Evolutionary conservation across 2,888 invertebrate species (phyloP), one percentile per base, ranked within the genome.

Genomic region (Baronia brevicornis): DNA sequence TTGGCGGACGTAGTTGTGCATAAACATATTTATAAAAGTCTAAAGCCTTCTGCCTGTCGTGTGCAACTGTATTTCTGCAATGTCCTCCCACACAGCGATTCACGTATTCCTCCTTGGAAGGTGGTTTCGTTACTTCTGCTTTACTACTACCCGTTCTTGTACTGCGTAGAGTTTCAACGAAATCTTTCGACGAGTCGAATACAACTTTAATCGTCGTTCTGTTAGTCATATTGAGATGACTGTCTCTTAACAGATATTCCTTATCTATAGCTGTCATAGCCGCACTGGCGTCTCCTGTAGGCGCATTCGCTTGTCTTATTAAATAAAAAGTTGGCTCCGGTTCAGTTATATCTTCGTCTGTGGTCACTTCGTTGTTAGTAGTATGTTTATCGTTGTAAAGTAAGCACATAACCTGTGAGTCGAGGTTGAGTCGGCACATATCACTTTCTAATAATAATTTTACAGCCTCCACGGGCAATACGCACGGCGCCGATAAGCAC

Each of bases 1-100:
- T 60, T 10, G 79, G 79, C 10, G 71, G 55, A 6, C 82, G 62
- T 18, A 85, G 42, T 38, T 84, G 84, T 2, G 84, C 77, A 47
- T 82, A 84, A 3, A 85, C 73, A 40, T 82, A 84, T 58, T 79
- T 85, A 46, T 85, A 85, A 47, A 84, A 84, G 42, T 84, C 82
- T 24, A 84, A 54, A 5, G 84, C 85, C 51, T 75, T 80, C 41
- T 82, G 80, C 33, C 53, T 71, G 38, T 84, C 74, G 40, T 79
- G 69, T 0, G 71, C 72, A 1, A 56, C 67, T 26, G 65, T 74
- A 29, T 66, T 74, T 7, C 71, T 60, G 35, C 84, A 80, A 8
- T 70, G 63, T 3, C 56, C 43, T 0, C 75, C 78, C 0, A 70
- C 60, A 37, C 80, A 82, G 2, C 58, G 61, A 22, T 62, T 74